Base-by-base conservation (phyloP, 2,888 invertebrate genomes). In the Piscicola geometra region DNA sequence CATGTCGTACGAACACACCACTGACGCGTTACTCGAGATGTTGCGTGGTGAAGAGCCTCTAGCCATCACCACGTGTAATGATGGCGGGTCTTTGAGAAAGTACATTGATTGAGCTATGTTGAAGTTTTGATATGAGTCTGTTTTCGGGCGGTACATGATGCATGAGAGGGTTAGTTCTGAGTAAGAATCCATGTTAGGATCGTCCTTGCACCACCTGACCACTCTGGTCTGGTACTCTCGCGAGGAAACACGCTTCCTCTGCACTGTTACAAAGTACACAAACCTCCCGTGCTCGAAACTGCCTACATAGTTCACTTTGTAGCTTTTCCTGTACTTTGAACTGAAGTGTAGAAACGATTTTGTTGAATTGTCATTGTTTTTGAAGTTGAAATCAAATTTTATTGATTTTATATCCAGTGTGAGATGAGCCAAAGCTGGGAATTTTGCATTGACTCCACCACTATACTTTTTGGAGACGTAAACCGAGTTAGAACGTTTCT, bases 81-180 rank as follows among this genome's bases (percentile, higher is more conserved):
- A 76, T 35, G 74, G 75, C 33, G 77, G 75, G 18, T 69, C 76
- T 68, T 36, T 78, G 77, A n/a, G 35, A 71, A 28, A 35, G 3
- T n/a, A 32, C 36, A 25, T 73, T 56, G 30, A 36, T 68, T 77
- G 76, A 25, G 79, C 79, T 3, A 80, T 72, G 72, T 80, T 79
- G 76, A 75, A 79, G 36, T 69, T 71, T 3, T 56, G 41, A 5
- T 33, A 33, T 15, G 70, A 60, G 18, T 32, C 15, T 41, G 67
- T 68, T 28, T 71, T 50, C 15, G 75, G 70, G 32, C 69, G 72
- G 32, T 52, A 56, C 66, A 76, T 76, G 3, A 71, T 60, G 76
- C 83, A 83, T 9, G 70, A 66, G 25, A 86, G 76, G 1, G 82
- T 80, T n/a, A 83, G 78, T 77, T 86, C 86, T 21, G 83, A 81